Conservation (phyloP, 2,888 invertebrate genomes). For the Platycheirus albimanus region DNA sequence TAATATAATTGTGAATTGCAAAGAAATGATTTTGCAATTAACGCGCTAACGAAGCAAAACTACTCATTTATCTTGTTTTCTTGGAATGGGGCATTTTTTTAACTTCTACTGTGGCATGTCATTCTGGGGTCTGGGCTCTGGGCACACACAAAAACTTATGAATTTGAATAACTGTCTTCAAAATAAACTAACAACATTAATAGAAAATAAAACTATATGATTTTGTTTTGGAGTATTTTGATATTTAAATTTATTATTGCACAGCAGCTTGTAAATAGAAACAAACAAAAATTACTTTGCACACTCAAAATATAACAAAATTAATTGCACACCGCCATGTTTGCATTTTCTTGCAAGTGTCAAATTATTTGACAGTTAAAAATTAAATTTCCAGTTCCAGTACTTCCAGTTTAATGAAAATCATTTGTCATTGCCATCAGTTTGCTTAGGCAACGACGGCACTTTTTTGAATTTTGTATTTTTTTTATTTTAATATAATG, state of each 20-base stretch:
- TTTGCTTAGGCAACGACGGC: background rate
- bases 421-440: conserved; percentile 19
- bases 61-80: conserved; percentile 42
- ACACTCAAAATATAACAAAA: conserved; percentile 58
- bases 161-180: conserved; percentile 27
- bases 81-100: conserved; percentile 21
- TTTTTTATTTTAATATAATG: too few relatives aligned
- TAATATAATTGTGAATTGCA: conserved; percentile 28
- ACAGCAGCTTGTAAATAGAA: conserved; percentile 1
- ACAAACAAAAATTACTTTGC: conserved; percentile 61
- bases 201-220: conserved; percentile 11
- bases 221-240: too few relatives aligned
- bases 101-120: conserved; percentile 53
- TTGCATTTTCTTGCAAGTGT: conserved; percentile 59
- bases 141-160: conserved; percentile 33
- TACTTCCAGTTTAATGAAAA: conserved; percentile 4
- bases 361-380: conserved; percentile 14
- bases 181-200: conserved; percentile 7
- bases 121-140: too few relatives aligned
- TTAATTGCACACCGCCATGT: conserved; percentile 75
- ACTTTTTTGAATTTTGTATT: background rate
- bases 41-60: conserved; percentile 56
- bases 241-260: conserved; percentile 38
- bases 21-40: conserved; percentile 52
- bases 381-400: background rate